Evolutionary conservation across 1,140 invertebrate genomes (phyloP).

Genomic region (Drosophila rhopaloa): DNA sequence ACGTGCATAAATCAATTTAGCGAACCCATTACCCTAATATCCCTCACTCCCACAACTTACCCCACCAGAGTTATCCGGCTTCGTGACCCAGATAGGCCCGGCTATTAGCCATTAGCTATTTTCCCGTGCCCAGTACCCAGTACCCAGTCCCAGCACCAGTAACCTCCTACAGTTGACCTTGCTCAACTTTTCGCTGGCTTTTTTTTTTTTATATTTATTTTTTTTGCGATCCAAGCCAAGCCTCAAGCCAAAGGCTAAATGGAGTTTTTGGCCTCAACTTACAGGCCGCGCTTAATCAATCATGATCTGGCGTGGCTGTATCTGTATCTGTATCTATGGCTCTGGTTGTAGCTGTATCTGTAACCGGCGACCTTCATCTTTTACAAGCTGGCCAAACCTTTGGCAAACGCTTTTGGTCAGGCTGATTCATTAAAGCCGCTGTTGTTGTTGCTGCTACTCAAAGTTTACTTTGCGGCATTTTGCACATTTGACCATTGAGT

Average conservation of each 20-base stretch:
- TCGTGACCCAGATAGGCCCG: constrained; percentile 39
- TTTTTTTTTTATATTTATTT: constrained; percentile 3
- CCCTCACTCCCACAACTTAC: constrained; percentile 28
- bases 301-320: constrained; percentile 56
- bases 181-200: constrained; percentile 43
- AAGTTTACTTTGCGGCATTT: constrained; percentile 65
- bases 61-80: constrained; percentile 10
- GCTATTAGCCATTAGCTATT: constrained; percentile 30
- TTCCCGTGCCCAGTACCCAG: constrained; percentile 23
- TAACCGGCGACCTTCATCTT: constrained; percentile 73
- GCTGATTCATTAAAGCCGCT: constrained; percentile 62
- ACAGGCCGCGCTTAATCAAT: constrained; percentile 71
- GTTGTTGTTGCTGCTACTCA: constrained; percentile 33
- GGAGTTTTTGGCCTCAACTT: constrained; percentile 56
- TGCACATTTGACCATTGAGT: constrained; percentile 82
- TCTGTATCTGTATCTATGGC: constrained; percentile 46
- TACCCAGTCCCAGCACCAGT: constrained; percentile 25
- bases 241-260: constrained; percentile 61
- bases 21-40: constrained; percentile 28
- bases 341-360: constrained; percentile 50
- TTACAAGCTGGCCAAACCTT: constrained; percentile 78
- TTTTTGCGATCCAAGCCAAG: constrained; percentile 29
- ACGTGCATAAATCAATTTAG: constrained; percentile 42
- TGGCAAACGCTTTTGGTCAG: constrained; percentile 59
- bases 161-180: constrained; percentile 59